Percentiles rank a stretch among this genome's conserved stretches.
Evolutionary conservation across 2,888 invertebrate species (phyloP).

Genomic region (Acleris cristana): DNA sequence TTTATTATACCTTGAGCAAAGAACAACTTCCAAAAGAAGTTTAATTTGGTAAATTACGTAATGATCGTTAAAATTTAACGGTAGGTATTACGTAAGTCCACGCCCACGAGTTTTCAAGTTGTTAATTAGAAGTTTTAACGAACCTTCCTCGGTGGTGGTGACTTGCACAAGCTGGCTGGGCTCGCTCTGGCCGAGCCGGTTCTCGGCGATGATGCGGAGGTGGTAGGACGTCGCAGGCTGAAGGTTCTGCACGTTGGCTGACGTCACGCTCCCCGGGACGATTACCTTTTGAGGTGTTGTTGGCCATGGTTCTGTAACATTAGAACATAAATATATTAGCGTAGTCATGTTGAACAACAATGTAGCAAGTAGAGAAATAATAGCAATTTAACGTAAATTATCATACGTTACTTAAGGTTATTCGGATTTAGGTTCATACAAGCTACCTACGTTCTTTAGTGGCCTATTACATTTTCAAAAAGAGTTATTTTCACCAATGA

Average conservation of each 20-base stretch:
- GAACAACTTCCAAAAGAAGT: too few species aligned
- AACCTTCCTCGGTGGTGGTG: conserved; percentile 92
- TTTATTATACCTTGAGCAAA: too few species aligned
- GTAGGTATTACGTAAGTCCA: background rate
- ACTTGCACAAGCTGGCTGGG: conserved; percentile 93
- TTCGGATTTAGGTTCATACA: too few species aligned
- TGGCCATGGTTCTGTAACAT: conserved; percentile 89
- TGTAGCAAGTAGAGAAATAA: too few species aligned
- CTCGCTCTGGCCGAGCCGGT: conserved; percentile 93
- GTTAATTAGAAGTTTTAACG: conserved; percentile 15
- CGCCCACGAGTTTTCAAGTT: background rate
- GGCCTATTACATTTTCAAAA: too few species aligned
- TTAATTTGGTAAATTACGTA: background rate
- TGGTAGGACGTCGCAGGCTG: conserved; percentile 95
- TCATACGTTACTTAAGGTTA: too few species aligned
- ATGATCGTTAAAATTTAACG: background rate
- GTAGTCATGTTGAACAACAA: too few species aligned
- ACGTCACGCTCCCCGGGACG: conserved; percentile 92
- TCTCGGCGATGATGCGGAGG: conserved; percentile 94
- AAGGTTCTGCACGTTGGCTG: conserved; percentile 90
- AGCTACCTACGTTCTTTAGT: too few species aligned
- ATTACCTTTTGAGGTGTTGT: conserved; percentile 91
- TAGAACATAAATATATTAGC: too few species aligned
- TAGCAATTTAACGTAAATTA: too few species aligned
- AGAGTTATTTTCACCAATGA: too few species aligned